These are phyloP conservation scores for Eupithecia subfuscata DNA, from an alignment of 2,888 invertebrate species.

Conservation along the genomic window DNA sequence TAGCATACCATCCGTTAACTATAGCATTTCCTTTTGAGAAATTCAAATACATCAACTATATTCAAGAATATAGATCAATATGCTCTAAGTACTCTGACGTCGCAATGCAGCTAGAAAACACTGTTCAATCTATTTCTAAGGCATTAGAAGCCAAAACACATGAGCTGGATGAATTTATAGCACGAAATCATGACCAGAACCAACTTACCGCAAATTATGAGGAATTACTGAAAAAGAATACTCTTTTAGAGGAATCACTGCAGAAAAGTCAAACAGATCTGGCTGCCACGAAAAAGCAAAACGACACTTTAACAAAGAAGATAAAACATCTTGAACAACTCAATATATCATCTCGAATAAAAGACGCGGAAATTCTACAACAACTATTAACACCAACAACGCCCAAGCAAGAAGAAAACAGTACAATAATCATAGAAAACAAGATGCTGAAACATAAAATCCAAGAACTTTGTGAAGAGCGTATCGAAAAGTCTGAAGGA, in stretches of 20 bases:
- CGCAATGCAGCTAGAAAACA: conserved; percentile 20
- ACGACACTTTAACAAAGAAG: conserved; percentile 8
- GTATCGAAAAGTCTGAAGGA: neutral
- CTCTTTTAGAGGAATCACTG: conserved; percentile 6
- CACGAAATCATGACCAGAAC: conserved; percentile 12
- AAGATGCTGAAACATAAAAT: neutral
- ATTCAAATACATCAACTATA: conserved; percentile 23
- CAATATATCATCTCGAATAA: conserved; percentile 11
- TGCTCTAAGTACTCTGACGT: conserved; percentile 30
- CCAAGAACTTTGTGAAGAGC: neutral
- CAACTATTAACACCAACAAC: conserved; percentile 10
- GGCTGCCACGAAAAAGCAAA: conserved; percentile 9
- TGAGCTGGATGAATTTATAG: conserved; percentile 9
- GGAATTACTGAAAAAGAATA: conserved; percentile 1
- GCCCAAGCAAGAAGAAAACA: neutral
- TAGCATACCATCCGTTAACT: conserved; percentile 24
- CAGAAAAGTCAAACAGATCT: conserved; percentile 18
- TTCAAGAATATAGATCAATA: conserved; percentile 29
- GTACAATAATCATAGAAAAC: neutral
- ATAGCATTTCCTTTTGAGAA: conserved; percentile 28
- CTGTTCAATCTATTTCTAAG: conserved; percentile 22
- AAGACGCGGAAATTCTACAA: conserved; percentile 20
- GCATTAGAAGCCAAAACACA: conserved; percentile 16
- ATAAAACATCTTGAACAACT: conserved; percentile 12
- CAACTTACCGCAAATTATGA: conserved; percentile 8